Percentiles rank a stretch among this genome's conserved stretches.
phyloP scores from a whole-genome alignment of 1,140 invertebrate species.

The Brachionus manjavacas region DNA sequence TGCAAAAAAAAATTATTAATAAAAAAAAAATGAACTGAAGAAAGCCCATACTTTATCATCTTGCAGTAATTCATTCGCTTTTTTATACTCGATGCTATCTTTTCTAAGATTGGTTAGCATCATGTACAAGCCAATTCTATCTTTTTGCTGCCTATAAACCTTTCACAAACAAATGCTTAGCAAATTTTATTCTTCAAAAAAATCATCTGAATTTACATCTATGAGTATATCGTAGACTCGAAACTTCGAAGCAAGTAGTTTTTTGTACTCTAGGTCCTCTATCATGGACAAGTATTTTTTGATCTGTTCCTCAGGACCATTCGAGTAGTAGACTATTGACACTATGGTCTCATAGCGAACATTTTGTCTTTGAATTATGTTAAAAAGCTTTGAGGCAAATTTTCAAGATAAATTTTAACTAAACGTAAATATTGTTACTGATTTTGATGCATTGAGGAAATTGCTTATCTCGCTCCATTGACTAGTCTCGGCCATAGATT shows the following conservation, averaged over 20 bases:
- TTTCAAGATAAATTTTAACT: not conserved
- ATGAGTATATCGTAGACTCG: not conserved
- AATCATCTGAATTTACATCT: not conserved
- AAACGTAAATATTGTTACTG: not conserved
- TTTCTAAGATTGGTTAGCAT: not conserved
- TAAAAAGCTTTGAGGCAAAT: not conserved
- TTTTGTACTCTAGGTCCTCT: not conserved
- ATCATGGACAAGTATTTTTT: slow-evolving; percentile 7
- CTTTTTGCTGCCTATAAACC: slow-evolving; percentile 2
- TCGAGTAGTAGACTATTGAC: not conserved
- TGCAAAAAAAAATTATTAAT: slow-evolving; percentile 11
- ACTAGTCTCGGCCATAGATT: not conserved
- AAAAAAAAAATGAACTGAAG: not conserved
- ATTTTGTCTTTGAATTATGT: slow-evolving; percentile 12
- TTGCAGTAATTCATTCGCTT: not conserved
- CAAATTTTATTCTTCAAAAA: not conserved
- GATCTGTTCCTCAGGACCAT: not conserved
- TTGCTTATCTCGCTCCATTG: slow-evolving; percentile 23
- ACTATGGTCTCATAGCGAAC: slow-evolving; percentile 8
- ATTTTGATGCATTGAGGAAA: not conserved
- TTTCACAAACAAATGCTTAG: not conserved
- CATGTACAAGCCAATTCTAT: not conserved
- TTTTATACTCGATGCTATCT: slow-evolving; percentile 29
- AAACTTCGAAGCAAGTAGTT: not conserved
- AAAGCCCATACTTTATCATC: slow-evolving; percentile 1